Percentiles rank a stretch among this genome's conserved stretches.
These are phyloP conservation scores for Thereva unica DNA, from an alignment of 2,888 invertebrate species.

Conservation along the genomic window DNA sequence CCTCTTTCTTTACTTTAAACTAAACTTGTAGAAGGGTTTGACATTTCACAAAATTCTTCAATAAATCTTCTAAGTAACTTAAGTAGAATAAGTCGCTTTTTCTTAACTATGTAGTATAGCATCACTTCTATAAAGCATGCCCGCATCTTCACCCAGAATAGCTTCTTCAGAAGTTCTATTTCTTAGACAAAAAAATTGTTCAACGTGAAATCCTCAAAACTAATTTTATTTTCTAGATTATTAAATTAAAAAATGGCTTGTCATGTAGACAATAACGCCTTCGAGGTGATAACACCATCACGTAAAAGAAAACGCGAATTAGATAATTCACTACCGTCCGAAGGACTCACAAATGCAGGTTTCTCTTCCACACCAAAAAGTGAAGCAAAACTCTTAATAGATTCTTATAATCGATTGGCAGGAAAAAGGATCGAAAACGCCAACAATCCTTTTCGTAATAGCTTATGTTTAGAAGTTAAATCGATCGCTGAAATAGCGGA, in stretches of 20 bases:
- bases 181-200: not conserved
- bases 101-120: too few species aligned
- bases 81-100: too few species aligned
- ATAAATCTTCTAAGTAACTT: too few species aligned
- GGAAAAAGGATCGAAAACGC: slow-evolving; percentile 42
- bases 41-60: too few species aligned
- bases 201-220: not conserved
- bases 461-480: slow-evolving; percentile 52
- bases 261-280: slow-evolving; percentile 42
- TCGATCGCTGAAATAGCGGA: slow-evolving; percentile 51
- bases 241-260: slow-evolving; percentile 38
- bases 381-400: slow-evolving; percentile 48
- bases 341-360: slow-evolving; percentile 49
- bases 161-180: not conserved
- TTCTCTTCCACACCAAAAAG: slow-evolving; percentile 56
- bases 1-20: too few species aligned
- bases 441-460: slow-evolving; percentile 43
- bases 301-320: slow-evolving; percentile 55
- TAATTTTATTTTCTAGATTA: not conserved
- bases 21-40: too few species aligned
- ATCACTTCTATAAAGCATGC: too few species aligned
- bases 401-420: slow-evolving; percentile 41
- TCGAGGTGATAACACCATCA: slow-evolving; percentile 46
- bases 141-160: not conserved
- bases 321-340: slow-evolving; percentile 30